These are phyloP conservation scores for Drosophila punjabiensis DNA, from an alignment of 1,140 invertebrate species.

Conservation along the genomic window DNA sequence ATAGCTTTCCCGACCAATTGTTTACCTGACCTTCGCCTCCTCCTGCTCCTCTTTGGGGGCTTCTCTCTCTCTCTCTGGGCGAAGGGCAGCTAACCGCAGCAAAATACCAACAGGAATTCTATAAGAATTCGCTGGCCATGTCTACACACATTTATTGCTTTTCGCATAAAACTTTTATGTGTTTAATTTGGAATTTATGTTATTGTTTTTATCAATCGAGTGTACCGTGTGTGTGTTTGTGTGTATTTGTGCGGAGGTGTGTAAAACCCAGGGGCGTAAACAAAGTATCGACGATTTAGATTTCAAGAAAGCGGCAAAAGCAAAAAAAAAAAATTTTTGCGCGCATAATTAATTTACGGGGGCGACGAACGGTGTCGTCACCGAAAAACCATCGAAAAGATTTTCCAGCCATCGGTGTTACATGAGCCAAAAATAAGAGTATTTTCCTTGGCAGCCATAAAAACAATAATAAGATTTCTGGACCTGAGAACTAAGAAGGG, in stretches of 20 bases:
- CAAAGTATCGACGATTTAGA: conserved; percentile 41
- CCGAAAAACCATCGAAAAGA: conserved; percentile 23
- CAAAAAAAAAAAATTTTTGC: conserved; percentile 38
- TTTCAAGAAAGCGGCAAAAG: conserved; percentile 28
- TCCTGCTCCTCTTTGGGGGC: no score
- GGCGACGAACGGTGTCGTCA: conserved; percentile 61
- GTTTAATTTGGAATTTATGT: conserved; percentile 82
- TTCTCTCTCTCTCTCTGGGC: conserved; percentile 18
- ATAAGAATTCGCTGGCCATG: conserved; percentile 56
- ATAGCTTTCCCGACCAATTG: conserved; percentile 39
- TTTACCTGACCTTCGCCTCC: conserved; percentile 82
- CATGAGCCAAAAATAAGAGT: conserved; percentile 54
- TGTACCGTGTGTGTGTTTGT: conserved; percentile 3
- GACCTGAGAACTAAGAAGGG: neutral
- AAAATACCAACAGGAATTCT: conserved; percentile 34
- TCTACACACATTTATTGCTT: conserved; percentile 78
- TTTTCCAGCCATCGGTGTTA: conserved; percentile 51
- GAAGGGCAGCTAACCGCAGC: conserved; percentile 61
- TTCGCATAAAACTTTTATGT: conserved; percentile 78
- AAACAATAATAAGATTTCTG: conserved; percentile 51
- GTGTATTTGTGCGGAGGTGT: conserved; percentile 13
- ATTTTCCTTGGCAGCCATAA: conserved; percentile 54
- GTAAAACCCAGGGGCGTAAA: conserved; percentile 8
- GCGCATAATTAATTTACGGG: conserved; percentile 71
- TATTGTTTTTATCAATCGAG: conserved; percentile 78